These are phyloP conservation scores for Amphiduros pacificus DNA, from an alignment of 2,888 invertebrate species.

Conservation along the genomic window DNA sequence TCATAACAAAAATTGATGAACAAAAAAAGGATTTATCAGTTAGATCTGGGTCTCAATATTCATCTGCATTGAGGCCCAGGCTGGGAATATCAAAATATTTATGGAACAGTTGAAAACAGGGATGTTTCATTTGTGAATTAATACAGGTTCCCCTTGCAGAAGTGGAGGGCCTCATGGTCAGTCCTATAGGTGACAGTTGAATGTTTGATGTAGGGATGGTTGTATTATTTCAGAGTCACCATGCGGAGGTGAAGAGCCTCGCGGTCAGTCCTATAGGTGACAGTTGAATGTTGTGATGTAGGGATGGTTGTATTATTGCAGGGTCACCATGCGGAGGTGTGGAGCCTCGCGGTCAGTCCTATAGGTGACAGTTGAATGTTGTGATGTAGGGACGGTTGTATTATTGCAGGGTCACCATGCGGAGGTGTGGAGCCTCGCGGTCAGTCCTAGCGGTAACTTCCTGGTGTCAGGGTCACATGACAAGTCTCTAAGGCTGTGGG, in stretches of 20 bases:
- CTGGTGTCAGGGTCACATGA: conserved; percentile 82
- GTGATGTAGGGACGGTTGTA: not conserved
- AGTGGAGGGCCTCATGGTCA: conserved; percentile 75
- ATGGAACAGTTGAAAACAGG: too few species aligned
- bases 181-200: conserved; percentile 83
- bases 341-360: conserved; percentile 75
- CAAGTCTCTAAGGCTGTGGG: conserved; percentile 81
- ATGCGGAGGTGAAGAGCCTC: conserved; percentile 76
- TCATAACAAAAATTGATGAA: too few species aligned
- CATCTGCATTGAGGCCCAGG: too few species aligned
- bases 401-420: conserved; percentile 86
- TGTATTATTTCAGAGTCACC: conserved; percentile 86
- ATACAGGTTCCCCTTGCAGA: conserved; percentile 84
- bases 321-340: conserved; percentile 83
- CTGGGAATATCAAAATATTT: too few species aligned
- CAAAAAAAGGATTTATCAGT: too few species aligned
- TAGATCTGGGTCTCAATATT: too few species aligned
- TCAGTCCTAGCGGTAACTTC: conserved; percentile 80
- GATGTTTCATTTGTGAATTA: too few species aligned
- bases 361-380: conserved; percentile 67
- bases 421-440: conserved; percentile 74
- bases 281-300: too few species aligned
- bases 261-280: conserved; percentile 81
- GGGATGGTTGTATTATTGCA: conserved; percentile 58
- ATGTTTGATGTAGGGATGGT: not conserved